These are phyloP conservation scores for Molothrus aeneus DNA, from an alignment of 2,797 vertebrate species.

Conservation along the genomic window DNA sequence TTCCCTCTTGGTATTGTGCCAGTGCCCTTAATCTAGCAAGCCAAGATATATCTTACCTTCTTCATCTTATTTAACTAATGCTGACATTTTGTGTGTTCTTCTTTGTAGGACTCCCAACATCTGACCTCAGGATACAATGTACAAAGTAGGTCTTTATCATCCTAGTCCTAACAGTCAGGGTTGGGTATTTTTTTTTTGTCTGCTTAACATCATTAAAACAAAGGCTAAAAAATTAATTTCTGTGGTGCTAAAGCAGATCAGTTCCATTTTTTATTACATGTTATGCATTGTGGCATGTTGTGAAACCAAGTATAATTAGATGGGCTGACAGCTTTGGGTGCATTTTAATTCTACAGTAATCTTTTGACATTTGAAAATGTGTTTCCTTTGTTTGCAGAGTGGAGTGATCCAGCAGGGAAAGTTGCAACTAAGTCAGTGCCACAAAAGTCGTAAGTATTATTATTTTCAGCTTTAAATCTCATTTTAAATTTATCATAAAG, in stretches of 20 bases:
- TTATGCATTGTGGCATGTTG: constrained; percentile 70
- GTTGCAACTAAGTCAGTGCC: constrained; percentile 89
- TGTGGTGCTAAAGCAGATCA: constrained; percentile 36
- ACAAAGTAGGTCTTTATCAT: constrained; percentile 89
- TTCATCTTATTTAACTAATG: constrained; percentile 60
- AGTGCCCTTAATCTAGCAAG: background rate
- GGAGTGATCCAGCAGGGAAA: constrained; percentile 88
- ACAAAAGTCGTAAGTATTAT: constrained; percentile 90
- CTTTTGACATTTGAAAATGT: constrained; percentile 71
- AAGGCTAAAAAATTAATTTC: constrained; percentile 57
- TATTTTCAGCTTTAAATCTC: constrained; percentile 59
- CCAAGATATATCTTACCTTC: constrained; percentile 21
- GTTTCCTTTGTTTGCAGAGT: constrained; percentile 85
- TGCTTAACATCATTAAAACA: constrained; percentile 44
- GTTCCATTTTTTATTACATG: constrained; percentile 56
- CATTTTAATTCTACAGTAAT: constrained; percentile 68
- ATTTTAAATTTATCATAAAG: constrained; percentile 18
- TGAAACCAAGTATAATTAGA: constrained; percentile 62
- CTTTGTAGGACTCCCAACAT: constrained; percentile 89
- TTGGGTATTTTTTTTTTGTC: background rate
- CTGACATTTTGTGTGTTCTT: constrained; percentile 73
- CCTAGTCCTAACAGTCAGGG: constrained; percentile 24
- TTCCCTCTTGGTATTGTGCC: background rate
- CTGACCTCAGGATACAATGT: constrained; percentile 91
- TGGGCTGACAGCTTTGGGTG: constrained; percentile 66